Evolutionary conservation across 1,140 invertebrate genomes (phyloP).

Genomic region (Euura saliciscinereae): DNA sequence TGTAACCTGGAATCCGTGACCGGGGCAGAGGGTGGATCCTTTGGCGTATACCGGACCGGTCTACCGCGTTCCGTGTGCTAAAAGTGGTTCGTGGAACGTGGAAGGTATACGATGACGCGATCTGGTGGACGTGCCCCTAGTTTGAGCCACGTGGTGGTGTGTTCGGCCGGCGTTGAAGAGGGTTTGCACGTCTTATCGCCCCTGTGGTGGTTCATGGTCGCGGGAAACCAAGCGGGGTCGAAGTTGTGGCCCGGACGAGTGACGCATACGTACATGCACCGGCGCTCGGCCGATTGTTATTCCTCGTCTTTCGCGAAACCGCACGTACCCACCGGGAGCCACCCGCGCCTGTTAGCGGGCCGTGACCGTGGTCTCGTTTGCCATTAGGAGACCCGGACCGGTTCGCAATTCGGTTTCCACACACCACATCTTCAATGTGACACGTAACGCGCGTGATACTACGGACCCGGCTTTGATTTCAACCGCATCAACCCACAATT

Average conservation of each 20-base stretch:
- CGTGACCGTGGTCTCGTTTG: background rate
- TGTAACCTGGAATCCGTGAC: constrained; percentile 38
- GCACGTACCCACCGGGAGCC: background rate
- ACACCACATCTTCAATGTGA: background rate
- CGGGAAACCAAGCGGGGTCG: background rate
- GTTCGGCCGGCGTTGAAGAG: constrained; percentile 26
- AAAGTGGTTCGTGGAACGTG: constrained; percentile 22
- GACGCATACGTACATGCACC: constrained; percentile 28
- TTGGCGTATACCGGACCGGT: constrained; percentile 4
- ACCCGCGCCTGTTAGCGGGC: background rate
- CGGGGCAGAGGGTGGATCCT: constrained; percentile 17
- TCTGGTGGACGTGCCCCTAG: constrained; percentile 33
- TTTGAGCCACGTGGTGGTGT: constrained; percentile 25
- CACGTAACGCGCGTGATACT: too few species aligned
- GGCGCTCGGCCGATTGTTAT: constrained; percentile 42
- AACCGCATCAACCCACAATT: too few species aligned
- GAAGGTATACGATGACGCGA: constrained; percentile 22
- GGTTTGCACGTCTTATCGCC: constrained; percentile 20
- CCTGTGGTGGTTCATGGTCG: constrained; percentile 25
- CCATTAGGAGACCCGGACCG: background rate
- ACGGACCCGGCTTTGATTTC: too few species aligned
- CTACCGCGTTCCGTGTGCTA: constrained; percentile 9
- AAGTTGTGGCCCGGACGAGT: constrained; percentile 11
- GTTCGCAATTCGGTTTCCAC: background rate
- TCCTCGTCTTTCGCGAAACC: constrained; percentile 29